Percentiles rank a stretch among this genome's conserved stretches.
Evolutionary conservation across 2,113 vertebrate species (phyloP).

Genomic region (Microcebus murinus): DNA sequence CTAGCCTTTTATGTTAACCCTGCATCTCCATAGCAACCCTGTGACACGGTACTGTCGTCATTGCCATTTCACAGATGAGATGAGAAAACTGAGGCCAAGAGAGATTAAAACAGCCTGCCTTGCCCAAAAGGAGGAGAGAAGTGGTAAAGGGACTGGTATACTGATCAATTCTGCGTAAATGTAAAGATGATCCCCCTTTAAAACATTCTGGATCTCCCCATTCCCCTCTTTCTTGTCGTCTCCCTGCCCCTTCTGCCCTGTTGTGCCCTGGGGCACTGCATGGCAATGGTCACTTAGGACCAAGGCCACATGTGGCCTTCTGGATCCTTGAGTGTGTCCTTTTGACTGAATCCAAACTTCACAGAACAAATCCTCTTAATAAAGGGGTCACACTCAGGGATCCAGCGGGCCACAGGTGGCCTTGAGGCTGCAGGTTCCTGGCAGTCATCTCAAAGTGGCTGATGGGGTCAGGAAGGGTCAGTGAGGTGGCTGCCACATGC

Average conservation of each 20-base stretch:
- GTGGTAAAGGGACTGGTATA: not conserved
- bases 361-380: too few relatives aligned
- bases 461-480: not conserved
- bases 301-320: not conserved
- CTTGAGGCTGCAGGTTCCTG: too few relatives aligned
- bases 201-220: not conserved
- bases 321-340: too few relatives aligned
- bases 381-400: too few relatives aligned
- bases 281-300: not conserved
- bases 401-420: not conserved
- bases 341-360: too few relatives aligned
- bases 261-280: not conserved
- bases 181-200: not conserved
- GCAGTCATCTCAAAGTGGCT: not conserved
- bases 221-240: not conserved
- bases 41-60: accelerated
- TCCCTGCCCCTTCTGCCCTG: not conserved
- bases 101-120: not conserved
- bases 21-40: not conserved
- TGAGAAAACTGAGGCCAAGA: not conserved
- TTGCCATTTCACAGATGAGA: not conserved
- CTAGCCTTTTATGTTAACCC: not conserved
- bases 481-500: not conserved
- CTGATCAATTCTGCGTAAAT: not conserved
- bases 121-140: not conserved